Conservation (phyloP, 2,113 vertebrate genomes). For the Ictidomys tridecemlineatus region DNA sequence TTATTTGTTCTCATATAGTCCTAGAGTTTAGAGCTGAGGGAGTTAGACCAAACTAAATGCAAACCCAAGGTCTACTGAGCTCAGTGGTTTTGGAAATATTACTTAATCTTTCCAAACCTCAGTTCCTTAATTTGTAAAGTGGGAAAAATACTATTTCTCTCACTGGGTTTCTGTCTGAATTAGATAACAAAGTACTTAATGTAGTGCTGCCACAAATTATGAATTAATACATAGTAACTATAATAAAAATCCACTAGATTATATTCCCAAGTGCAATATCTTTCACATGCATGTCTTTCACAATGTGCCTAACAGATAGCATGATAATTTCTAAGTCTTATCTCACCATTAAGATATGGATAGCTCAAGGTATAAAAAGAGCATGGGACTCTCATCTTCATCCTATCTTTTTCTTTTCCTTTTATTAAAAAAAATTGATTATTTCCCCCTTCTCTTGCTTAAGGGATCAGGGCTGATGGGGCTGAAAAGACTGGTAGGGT, state of each 20-base stretch:
- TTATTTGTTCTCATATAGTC: background rate
- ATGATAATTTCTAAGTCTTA: background rate
- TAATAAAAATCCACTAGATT: background rate
- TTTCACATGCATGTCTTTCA: background rate
- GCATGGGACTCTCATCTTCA: background rate
- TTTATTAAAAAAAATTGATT: background rate
- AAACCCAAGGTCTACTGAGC: background rate
- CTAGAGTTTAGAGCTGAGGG: background rate
- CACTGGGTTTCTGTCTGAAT: background rate
- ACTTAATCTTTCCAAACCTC: background rate
- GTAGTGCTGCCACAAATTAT: background rate
- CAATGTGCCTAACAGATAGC: background rate
- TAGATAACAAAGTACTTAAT: background rate
- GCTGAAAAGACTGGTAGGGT: background rate
- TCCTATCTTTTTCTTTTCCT: background rate
- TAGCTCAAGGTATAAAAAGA: background rate
- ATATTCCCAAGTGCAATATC: background rate
- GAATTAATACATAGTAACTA: background rate
- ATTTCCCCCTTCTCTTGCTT: background rate
- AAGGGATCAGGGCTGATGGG: background rate
- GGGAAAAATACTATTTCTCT: background rate
- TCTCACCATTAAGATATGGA: background rate
- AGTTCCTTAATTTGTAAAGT: background rate
- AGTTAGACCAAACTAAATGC: background rate
- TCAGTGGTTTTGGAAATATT: background rate